A percentile compares a stretch with the other conserved stretches of the same genome.
phyloP scores from a whole-genome alignment of 2,888 invertebrate species.

The Eupithecia centaureata region DNA sequence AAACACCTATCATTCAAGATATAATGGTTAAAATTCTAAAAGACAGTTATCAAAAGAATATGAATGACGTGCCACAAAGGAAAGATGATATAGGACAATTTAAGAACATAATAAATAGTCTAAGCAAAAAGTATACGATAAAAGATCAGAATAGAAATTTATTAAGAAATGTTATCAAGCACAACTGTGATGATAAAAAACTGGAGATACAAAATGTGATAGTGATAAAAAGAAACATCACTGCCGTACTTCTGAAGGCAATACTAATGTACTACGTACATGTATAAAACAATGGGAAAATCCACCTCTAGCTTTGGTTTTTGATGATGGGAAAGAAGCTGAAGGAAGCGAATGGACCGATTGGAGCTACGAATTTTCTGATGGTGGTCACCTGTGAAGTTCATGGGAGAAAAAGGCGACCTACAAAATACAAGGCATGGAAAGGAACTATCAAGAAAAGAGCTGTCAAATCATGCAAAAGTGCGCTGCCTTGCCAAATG shows the following conservation, averaged over 20 bases:
- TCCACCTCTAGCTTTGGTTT: too few species aligned
- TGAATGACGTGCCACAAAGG: background rate
- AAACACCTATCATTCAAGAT: background rate
- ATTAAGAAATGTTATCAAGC: background rate
- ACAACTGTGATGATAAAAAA: background rate
- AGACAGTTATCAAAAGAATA: background rate
- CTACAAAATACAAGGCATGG: constrained; percentile 24
- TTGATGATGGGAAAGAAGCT: background rate
- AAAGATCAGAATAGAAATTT: background rate
- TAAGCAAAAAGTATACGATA: background rate
- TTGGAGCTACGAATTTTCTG: background rate
- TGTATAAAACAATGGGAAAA: background rate
- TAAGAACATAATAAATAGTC: background rate
- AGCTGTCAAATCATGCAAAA: constrained; percentile 22
- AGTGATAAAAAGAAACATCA: background rate
- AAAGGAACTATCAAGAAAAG: constrained; percentile 35
- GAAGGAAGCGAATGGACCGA: background rate
- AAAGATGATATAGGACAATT: background rate
- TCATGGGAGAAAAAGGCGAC: background rate
- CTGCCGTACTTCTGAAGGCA: background rate
- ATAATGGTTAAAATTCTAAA: background rate
- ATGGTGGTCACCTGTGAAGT: background rate
- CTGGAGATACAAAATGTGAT: background rate
- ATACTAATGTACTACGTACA: background rate
- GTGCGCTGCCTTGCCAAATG: constrained; percentile 11